Evolutionary conservation across 2,797 vertebrate genomes (phyloP), one percentile per base, ranked within the genome.

Genomic region (Eremophila alpestris): DNA sequence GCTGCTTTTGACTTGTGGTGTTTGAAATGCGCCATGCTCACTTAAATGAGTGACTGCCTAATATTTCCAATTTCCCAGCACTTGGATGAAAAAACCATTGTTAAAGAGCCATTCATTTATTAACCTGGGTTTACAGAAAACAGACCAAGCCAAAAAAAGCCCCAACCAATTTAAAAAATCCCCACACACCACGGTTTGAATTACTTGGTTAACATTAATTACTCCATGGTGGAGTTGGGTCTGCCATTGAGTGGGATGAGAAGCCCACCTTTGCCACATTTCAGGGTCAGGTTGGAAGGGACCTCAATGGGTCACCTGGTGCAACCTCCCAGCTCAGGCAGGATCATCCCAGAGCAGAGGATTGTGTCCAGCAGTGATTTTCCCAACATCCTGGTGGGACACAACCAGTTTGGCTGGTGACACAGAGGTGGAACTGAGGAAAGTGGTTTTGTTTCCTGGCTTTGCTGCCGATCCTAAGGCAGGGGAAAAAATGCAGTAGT

Each of bases 181-280:
- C 19, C 30, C 10, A 3, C 10, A 14, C 10, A 22, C 46, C 56
- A 52, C 22, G 4, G 27, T 56, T 49, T 49, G 43, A 82, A 40
- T 21, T 1, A 29, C 38, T 64, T 70, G 27, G 41, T 46, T 71
- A 83, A 87, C 46, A 38, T 38, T 9, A 38, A 38, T 38, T 38
- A 38, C 38, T 75, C 45, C 2, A 1, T 1, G 3, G 18, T 16
- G 71, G 29, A 62, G 36, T 0, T 11, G 3, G 40, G 14, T 30
- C 4, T 8, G n/a, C 40, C 19, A 5, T 5, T 2, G 3, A 41
- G 41, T 0, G 0, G 38, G 32, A 26, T 24, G 11, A 60, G 56
- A 23, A 82, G 27, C 22, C 10, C 13, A 22, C 22, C 32, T 26
- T 68, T 1, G 34, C 3, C 2, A 48, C 11, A 0, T 70, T 48